phyloP scores from a whole-genome alignment of 2,888 invertebrate species.

The Piscicola geometra region DNA sequence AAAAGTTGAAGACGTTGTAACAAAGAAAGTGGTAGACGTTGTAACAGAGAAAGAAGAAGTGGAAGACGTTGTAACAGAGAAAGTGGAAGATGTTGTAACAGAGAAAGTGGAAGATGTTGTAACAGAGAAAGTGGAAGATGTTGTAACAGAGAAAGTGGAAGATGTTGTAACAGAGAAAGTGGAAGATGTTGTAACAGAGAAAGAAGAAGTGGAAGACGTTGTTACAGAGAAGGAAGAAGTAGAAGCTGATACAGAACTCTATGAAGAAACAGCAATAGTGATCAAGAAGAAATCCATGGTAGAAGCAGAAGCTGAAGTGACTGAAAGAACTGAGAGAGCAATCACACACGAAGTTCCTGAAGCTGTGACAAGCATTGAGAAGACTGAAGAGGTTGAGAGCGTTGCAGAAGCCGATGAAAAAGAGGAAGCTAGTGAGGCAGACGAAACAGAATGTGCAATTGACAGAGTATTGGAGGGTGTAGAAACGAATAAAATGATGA shows the following conservation, averaged over 20 bases:
- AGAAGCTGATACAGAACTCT: neutral
- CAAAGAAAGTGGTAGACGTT: neutral
- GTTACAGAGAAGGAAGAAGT: neutral
- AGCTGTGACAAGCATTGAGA: neutral
- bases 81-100: too few relatives aligned
- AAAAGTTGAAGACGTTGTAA: neutral
- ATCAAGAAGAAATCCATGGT: neutral
- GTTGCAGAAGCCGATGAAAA: neutral
- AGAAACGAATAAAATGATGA: neutral
- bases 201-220: neutral
- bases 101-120: too few relatives aligned
- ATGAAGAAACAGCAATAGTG: neutral
- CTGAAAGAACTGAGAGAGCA: neutral
- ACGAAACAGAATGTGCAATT: neutral
- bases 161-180: neutral
- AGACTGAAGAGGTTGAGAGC: neutral
- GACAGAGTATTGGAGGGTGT: neutral
- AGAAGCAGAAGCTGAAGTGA: neutral
- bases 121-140: conserved; percentile 51
- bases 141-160: conserved; percentile 48
- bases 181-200: neutral
- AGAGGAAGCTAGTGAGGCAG: neutral
- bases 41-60: neutral
- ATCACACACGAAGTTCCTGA: neutral
- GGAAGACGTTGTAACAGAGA: too few relatives aligned